A percentile compares a stretch with the other conserved stretches of the same genome.
Conservation (phyloP, 2,888 invertebrate genomes). For the Aquatica leii region DNA sequence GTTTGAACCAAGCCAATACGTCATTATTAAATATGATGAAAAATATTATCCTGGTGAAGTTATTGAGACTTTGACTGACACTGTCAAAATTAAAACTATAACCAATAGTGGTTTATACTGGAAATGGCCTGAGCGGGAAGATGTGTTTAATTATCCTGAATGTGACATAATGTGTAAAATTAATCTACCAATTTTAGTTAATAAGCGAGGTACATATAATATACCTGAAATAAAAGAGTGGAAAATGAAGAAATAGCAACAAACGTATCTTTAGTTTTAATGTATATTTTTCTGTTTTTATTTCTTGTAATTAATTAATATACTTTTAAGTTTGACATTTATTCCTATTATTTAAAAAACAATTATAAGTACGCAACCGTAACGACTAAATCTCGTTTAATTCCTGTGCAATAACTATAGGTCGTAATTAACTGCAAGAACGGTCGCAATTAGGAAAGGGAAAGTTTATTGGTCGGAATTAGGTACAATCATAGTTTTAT, state of each 20-base stretch:
- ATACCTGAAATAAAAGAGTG: slow-evolving; percentile 1
- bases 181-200: not conserved
- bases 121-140: not conserved
- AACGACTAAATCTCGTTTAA: too few species aligned
- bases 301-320: not conserved
- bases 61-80: not conserved
- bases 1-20: not conserved
- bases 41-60: not conserved
- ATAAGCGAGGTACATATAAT: not conserved
- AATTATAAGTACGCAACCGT: too few species aligned
- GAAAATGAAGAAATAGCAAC: not conserved
- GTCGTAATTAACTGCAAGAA: too few species aligned
- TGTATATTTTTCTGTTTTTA: not conserved
- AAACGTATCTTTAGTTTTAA: not conserved
- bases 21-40: not conserved
- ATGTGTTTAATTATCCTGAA: not conserved
- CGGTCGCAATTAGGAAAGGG: too few species aligned
- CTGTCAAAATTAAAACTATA: not conserved
- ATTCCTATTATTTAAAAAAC: not conserved
- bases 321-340: not conserved
- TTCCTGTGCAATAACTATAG: too few species aligned
- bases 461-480: not conserved
- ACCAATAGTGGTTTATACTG: not conserved
- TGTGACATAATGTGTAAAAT: not conserved
- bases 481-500: not conserved